These are phyloP conservation scores for Oriolus oriolus DNA, from an alignment of 2,113 vertebrate genomes.

Conservation along the genomic window DNA sequence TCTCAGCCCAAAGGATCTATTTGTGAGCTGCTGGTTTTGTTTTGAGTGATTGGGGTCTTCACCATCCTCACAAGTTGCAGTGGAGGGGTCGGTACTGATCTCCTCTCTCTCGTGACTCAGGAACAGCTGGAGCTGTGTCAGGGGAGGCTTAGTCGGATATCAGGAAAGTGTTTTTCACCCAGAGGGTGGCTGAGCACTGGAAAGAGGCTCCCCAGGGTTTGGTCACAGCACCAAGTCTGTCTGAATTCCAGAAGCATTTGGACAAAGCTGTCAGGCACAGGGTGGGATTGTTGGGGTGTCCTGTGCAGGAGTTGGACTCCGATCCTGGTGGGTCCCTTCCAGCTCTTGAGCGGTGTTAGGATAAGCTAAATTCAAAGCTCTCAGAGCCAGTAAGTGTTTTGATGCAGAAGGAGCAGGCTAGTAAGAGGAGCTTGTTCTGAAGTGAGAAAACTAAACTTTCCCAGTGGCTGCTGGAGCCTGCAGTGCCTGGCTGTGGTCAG, in stretches of 20 bases:
- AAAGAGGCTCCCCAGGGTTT: neutral
- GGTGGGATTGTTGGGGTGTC: neutral
- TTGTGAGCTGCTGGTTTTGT: neutral
- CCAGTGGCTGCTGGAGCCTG: neutral
- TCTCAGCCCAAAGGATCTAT: neutral
- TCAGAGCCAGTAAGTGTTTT: neutral
- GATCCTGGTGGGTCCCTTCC: neutral
- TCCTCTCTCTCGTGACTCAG: accelerated
- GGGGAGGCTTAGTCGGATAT: neutral
- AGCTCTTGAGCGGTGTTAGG: neutral
- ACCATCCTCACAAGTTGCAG: neutral
- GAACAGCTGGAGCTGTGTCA: neutral
- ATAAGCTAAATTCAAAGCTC: neutral
- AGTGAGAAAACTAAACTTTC: neutral
- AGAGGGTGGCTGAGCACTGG: neutral
- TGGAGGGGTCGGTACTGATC: neutral
- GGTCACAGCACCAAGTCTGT: neutral
- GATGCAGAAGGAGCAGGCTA: neutral
- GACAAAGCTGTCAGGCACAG: neutral
- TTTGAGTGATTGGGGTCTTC: neutral
- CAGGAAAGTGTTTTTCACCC: neutral
- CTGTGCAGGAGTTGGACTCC: neutral
- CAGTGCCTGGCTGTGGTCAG: neutral
- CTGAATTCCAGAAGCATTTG: neutral
- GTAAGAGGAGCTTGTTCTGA: neutral